Conservation (phyloP, 2,797 vertebrate species). For the Melanotaenia nigrans region DNA sequence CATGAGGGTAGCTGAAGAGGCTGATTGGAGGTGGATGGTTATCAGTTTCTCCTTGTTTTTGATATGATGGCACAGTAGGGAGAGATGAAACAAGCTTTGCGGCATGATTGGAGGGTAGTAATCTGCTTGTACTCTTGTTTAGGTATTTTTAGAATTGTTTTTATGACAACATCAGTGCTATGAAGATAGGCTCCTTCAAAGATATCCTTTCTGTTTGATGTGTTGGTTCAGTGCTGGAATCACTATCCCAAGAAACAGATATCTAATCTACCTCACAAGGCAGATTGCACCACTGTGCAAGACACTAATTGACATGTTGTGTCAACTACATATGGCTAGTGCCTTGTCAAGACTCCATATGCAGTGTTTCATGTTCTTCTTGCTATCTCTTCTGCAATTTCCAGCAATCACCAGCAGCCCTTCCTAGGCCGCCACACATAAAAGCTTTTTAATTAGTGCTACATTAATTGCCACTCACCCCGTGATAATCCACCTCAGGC, state of each 20-base stretch:
- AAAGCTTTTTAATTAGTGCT: conserved; percentile 77
- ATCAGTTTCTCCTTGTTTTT: conserved; percentile 62
- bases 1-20: conserved; percentile 47
- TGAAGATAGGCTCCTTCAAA: conserved; percentile 45
- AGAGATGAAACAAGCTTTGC: conserved; percentile 58
- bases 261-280: conserved; percentile 42
- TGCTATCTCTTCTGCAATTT: conserved; percentile 55
- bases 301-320: conserved; percentile 71
- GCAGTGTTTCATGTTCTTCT: conserved; percentile 55
- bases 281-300: conserved; percentile 21
- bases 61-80: conserved; percentile 63
- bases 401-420: conserved; percentile 64
- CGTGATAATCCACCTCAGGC: conserved; percentile 69
- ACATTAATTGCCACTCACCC: conserved; percentile 76
- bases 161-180: conserved; percentile 61
- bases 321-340: conserved; percentile 60
- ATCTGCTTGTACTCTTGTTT: conserved; percentile 53
- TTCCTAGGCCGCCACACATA: conserved; percentile 61
- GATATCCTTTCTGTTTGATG: conserved; percentile 56
- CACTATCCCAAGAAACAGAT: conserved; percentile 12
- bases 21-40: conserved; percentile 63
- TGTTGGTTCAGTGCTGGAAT: conserved; percentile 29
- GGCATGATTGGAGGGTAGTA: conserved; percentile 61
- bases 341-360: conserved; percentile 51
- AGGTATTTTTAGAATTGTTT: conserved; percentile 66